phyloP scores from a whole-genome alignment of 1,140 invertebrate species.

The Tribolium castaneum region DNA sequence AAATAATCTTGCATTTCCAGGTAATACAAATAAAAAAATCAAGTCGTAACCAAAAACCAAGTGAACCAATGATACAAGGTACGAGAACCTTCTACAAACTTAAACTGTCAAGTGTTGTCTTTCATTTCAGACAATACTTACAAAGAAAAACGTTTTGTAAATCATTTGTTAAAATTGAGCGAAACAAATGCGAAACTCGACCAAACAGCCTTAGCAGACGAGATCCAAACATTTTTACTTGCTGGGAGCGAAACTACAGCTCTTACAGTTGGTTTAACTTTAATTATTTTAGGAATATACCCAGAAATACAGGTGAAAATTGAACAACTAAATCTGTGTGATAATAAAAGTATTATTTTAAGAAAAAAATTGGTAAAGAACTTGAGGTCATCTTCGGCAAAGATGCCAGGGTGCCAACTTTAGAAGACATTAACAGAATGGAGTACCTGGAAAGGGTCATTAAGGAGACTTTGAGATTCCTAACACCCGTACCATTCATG shows the following conservation, averaged over 20 bases:
- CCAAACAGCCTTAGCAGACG: not conserved
- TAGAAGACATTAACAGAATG: constrained; percentile 24
- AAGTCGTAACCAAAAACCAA: not conserved
- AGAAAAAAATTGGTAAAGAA: not conserved
- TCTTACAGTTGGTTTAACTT: not conserved
- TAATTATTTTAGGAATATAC: not conserved
- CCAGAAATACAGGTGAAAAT: not conserved
- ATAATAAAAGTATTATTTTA: not conserved
- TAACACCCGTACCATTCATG: not conserved
- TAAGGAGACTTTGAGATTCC: constrained; percentile 3
- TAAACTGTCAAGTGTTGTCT: no score
- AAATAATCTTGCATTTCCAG: not conserved
- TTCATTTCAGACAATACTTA: not conserved
- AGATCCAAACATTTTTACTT: not conserved
- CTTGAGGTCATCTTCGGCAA: not conserved
- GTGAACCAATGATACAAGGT: not conserved
- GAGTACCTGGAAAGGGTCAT: constrained; percentile 15
- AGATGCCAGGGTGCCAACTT: not conserved
- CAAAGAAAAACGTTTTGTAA: not conserved
- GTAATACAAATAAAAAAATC: not conserved
- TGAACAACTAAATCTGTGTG: not conserved
- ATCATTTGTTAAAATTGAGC: not conserved
- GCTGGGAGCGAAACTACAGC: not conserved
- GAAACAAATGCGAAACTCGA: not conserved
- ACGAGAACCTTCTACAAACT: no score